Conservation (phyloP, 2,113 vertebrate genomes). For the Psittacula cyanocephala region DNA sequence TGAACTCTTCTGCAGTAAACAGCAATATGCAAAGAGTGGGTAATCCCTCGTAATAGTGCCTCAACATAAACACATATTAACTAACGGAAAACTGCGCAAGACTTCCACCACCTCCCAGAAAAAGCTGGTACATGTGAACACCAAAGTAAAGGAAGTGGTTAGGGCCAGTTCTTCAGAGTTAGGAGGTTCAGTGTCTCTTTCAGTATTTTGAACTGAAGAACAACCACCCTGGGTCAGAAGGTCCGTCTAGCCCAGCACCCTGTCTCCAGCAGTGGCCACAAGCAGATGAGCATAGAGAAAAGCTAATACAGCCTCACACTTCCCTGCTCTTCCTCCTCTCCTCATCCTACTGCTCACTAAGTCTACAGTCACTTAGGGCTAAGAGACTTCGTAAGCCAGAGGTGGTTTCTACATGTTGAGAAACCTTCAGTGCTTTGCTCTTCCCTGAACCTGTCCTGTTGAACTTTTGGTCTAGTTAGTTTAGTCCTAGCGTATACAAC, state of each 20-base stretch:
- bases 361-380: neutral
- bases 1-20: neutral
- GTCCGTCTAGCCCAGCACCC: neutral
- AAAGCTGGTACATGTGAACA: neutral
- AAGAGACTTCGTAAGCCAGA: neutral
- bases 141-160: neutral
- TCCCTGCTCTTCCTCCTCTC: neutral
- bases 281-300: neutral
- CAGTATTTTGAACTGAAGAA: neutral
- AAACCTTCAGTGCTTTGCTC: neutral
- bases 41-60: neutral
- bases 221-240: neutral
- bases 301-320: neutral
- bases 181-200: neutral
- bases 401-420: neutral
- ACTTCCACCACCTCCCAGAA: neutral
- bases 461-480: neutral
- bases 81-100: neutral
- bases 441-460: neutral
- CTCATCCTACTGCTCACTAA: neutral
- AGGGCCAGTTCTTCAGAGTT: neutral
- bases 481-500: neutral
- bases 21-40: neutral
- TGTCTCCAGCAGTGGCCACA: accelerated
- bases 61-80: neutral